These are phyloP conservation scores for Pocillopora meandrina DNA, from an alignment of 92 coral and sea anemone species.

Conservation along the genomic window DNA sequence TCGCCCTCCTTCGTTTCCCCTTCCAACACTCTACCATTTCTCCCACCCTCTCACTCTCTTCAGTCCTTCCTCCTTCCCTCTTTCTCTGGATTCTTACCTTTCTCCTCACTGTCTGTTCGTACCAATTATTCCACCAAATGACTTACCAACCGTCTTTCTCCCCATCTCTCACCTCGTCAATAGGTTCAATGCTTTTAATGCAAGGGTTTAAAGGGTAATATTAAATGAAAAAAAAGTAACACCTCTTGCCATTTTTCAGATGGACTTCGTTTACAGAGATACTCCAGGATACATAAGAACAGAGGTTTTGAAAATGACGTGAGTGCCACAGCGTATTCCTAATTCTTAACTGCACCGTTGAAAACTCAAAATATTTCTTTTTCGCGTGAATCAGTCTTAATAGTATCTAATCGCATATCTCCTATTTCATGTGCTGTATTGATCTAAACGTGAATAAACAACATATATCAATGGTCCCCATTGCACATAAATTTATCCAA, in stretches of 20 bases:
- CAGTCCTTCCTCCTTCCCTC: neutral
- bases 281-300: constrained; percentile 22
- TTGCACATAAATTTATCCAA: too few relatives aligned
- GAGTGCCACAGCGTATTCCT: neutral
- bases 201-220: too few relatives aligned
- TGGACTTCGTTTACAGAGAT: constrained; percentile 34
- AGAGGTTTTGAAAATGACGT: constrained; percentile 19
- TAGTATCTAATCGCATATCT: too few relatives aligned
- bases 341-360: neutral
- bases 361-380: too few relatives aligned
- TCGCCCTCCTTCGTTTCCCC: neutral
- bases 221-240: too few relatives aligned
- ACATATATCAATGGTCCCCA: too few relatives aligned
- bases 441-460: too few relatives aligned
- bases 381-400: too few relatives aligned
- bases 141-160: neutral
- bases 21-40: neutral
- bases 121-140: too few relatives aligned
- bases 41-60: neutral
- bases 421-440: too few relatives aligned
- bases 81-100: neutral
- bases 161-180: neutral
- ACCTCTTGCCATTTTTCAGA: constrained; percentile 2
- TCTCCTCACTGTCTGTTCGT: neutral
- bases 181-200: too few relatives aligned